phyloP scores from a whole-genome alignment of 1,140 invertebrate genomes.

The Lasaia peninsularis region DNA sequence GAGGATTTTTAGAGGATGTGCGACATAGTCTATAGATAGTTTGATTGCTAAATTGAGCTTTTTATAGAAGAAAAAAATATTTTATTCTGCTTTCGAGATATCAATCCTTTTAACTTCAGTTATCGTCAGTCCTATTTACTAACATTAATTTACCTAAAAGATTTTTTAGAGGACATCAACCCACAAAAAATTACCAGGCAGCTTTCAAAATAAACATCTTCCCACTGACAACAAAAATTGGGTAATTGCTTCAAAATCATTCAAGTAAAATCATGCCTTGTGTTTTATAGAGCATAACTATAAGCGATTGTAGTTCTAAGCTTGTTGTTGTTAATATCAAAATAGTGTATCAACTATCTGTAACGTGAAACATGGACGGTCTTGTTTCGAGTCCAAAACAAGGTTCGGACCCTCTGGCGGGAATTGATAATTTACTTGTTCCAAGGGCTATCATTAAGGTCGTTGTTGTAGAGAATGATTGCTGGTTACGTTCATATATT shows the following conservation, averaged over 20 bases:
- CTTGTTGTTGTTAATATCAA: conserved; percentile 30
- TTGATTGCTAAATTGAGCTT: no score
- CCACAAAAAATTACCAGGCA: background rate
- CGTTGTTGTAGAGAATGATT: conserved; percentile 62
- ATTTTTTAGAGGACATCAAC: background rate
- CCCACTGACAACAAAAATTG: conserved; percentile 10
- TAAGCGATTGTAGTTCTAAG: conserved; percentile 31
- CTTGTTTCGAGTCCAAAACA: conserved; percentile 63
- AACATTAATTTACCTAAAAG: background rate
- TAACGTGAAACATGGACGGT: conserved; percentile 41
- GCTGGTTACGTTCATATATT: conserved; percentile 53
- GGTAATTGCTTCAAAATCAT: conserved; percentile 12
- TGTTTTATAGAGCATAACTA: conserved; percentile 11
- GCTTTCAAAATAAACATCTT: conserved; percentile 4
- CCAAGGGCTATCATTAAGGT: conserved; percentile 69
- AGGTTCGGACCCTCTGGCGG: conserved; percentile 51
- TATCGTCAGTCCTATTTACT: background rate
- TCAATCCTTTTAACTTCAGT: no score
- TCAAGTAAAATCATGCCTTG: conserved; percentile 4
- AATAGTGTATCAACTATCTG: conserved; percentile 32
- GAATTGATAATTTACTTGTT: conserved; percentile 74
- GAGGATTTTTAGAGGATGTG: no score
- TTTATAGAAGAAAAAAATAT: no score
- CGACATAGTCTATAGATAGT: no score
- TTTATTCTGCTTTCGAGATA: no score